Conservation (phyloP, 2,113 vertebrate genomes). For the Otocyon megalotis region DNA sequence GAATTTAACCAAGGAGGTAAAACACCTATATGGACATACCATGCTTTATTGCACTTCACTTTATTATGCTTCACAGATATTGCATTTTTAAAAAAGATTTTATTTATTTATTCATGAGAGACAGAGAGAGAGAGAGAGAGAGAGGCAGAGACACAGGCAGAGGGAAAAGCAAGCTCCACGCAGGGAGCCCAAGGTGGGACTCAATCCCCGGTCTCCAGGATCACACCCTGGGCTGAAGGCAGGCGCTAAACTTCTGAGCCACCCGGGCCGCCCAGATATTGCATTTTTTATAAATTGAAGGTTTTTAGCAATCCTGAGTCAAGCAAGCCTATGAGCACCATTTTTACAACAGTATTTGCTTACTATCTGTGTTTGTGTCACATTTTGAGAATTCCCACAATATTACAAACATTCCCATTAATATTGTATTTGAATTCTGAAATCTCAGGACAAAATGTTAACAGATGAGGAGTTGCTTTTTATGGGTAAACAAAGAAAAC, state of each 20-base stretch:
- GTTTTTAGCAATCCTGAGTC: background rate
- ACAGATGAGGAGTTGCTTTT: background rate
- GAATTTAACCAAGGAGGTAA: background rate
- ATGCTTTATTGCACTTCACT: background rate
- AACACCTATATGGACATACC: background rate
- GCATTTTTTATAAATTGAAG: background rate
- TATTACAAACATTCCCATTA: background rate
- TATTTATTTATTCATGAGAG: too few relatives aligned
- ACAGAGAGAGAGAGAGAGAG: too few relatives aligned
- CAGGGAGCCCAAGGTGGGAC: too few relatives aligned
- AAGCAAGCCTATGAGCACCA: background rate
- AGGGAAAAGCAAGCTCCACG: too few relatives aligned
- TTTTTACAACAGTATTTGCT: background rate
- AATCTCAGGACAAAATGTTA: background rate
- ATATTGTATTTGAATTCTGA: background rate
- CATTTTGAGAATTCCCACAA: background rate
- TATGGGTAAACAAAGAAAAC: background rate
- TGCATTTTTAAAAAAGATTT: too few relatives aligned
- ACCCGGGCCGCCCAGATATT: too few relatives aligned
- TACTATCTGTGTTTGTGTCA: background rate
- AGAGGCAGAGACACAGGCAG: too few relatives aligned
- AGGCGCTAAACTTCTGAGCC: too few relatives aligned
- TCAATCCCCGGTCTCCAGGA: too few relatives aligned
- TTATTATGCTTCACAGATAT: background rate
- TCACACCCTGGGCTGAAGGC: too few relatives aligned